Percentiles rank a stretch among this genome's conserved stretches.
These are phyloP conservation scores for Anthophora plumipes DNA, from an alignment of 2,888 invertebrate species.

Conservation along the genomic window DNA sequence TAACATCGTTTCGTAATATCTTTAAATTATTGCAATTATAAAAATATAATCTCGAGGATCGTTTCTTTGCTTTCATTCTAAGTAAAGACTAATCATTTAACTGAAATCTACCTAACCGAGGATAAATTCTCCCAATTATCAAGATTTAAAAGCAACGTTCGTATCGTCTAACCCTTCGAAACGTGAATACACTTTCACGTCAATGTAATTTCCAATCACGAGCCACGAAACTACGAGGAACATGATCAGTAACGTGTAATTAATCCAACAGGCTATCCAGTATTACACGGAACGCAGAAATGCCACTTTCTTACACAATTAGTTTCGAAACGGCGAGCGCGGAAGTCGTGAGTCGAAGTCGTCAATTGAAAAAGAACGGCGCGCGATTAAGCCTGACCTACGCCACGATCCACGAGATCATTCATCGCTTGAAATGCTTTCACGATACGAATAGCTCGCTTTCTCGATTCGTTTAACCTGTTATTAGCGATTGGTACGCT, in stretches of 20 bases:
- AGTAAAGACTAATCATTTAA: too few species aligned
- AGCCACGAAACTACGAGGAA: neutral
- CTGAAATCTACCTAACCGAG: too few species aligned
- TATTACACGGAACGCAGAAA: slow-evolving; percentile 17
- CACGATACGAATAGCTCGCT: slow-evolving; percentile 61
- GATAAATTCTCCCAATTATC: neutral
- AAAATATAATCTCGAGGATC: too few species aligned
- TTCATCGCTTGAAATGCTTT: slow-evolving; percentile 38
- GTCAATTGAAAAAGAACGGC: slow-evolving; percentile 33
- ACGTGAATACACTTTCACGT: neutral
- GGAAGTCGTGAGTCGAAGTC: neutral
- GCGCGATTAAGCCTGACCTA: slow-evolving; percentile 44
- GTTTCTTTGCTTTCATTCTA: too few species aligned
- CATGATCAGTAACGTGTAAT: slow-evolving; percentile 4
- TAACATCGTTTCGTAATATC: too few species aligned
- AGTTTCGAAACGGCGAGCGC: slow-evolving; percentile 20
- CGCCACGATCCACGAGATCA: slow-evolving; percentile 31
- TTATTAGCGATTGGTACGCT: slow-evolving; percentile 52
- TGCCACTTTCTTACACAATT: too few species aligned
- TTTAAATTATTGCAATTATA: too few species aligned
- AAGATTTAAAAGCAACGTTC: neutral
- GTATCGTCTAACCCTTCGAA: neutral
- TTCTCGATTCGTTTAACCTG: slow-evolving; percentile 52
- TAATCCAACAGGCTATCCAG: slow-evolving; percentile 1
- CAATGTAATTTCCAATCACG: neutral